These are phyloP conservation scores for Plecturocebus donacophilus DNA, from an alignment of 2,113 vertebrate genomes.

Conservation along the genomic window DNA sequence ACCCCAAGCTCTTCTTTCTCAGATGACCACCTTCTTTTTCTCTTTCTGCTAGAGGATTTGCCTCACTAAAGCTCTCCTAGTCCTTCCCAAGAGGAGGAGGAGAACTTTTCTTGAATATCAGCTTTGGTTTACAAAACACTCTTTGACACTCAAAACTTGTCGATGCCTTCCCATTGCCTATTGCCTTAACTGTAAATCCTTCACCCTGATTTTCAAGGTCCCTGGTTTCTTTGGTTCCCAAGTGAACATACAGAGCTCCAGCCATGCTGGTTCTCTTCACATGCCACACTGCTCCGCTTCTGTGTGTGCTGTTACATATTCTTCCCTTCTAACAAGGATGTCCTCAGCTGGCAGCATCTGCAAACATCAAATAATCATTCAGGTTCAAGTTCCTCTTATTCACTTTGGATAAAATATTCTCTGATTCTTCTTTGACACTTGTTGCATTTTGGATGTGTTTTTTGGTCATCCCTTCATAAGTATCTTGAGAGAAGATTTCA, in stretches of 20 bases:
- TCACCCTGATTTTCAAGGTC: not conserved
- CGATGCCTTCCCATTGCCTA: not conserved
- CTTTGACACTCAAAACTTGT: not conserved
- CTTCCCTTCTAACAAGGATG: not conserved
- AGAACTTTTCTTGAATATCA: not conserved
- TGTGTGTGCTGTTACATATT: not conserved
- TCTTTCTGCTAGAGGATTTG: not conserved
- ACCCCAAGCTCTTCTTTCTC: not conserved
- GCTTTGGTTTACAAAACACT: not conserved
- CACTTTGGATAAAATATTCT: not conserved
- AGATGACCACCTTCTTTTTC: not conserved
- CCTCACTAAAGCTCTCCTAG: not conserved
- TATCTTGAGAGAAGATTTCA: not conserved
- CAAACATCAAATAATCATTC: not conserved
- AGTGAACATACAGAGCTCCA: too few relatives aligned
- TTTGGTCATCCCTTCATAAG: not conserved
- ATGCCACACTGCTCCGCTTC: accelerated
- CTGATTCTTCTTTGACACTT: not conserved
- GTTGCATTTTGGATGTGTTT: not conserved
- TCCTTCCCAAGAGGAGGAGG: not conserved
- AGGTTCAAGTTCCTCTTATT: not conserved
- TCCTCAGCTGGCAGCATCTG: not conserved
- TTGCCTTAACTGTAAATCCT: not conserved
- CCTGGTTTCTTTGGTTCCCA: not conserved
- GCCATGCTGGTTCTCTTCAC: not conserved